Evolutionary conservation across 2,888 invertebrate genomes (phyloP).

Genomic region (Norana najaformis): DNA sequence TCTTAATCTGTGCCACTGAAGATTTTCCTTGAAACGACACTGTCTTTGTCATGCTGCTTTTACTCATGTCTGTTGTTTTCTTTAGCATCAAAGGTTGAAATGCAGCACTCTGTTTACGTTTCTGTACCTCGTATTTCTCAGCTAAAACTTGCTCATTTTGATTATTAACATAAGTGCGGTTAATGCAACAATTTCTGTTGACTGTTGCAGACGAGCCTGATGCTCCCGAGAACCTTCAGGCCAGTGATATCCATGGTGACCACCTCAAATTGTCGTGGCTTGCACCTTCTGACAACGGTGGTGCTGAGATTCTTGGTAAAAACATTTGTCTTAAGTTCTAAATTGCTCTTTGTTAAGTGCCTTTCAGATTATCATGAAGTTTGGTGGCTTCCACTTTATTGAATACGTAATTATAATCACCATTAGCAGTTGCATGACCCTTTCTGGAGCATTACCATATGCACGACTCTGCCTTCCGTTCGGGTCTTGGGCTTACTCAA

Average conservation of each 20-base stretch:
- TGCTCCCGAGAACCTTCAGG: slow-evolving; percentile 62
- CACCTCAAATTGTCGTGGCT: slow-evolving; percentile 65
- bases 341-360: not conserved
- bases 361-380: too few relatives aligned
- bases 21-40: not conserved
- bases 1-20: not conserved
- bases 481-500: too few relatives aligned
- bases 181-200: not conserved
- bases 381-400: not conserved
- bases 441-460: too few relatives aligned
- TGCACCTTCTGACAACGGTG: slow-evolving; percentile 64
- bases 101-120: not conserved
- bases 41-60: not conserved
- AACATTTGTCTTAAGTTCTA: not conserved
- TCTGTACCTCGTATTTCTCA: not conserved
- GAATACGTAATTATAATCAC: not conserved
- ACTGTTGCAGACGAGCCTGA: slow-evolving; percentile 59
- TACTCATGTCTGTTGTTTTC: not conserved
- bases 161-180: not conserved
- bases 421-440: too few relatives aligned
- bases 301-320: slow-evolving; percentile 63
- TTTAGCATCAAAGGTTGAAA: not conserved
- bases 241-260: slow-evolving; percentile 65
- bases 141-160: not conserved
- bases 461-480: too few relatives aligned